Percentiles rank a stretch among this genome's conserved stretches.
Evolutionary conservation across 2,888 invertebrate species (phyloP).

Genomic region (Microctonus brassicae): DNA sequence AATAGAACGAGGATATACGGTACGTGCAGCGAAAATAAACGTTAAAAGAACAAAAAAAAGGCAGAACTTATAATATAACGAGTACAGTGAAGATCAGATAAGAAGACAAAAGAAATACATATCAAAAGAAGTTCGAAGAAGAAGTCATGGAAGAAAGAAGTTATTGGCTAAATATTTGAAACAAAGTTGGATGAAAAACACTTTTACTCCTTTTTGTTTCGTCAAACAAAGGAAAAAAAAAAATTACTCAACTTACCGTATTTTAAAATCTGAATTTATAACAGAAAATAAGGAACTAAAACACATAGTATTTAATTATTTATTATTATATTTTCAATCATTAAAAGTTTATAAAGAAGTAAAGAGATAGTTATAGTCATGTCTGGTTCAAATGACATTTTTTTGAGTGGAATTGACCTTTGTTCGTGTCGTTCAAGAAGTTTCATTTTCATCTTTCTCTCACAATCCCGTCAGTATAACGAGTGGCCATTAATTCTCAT

Average conservation of each 20-base stretch:
- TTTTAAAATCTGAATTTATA: no score
- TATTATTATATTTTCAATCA: not conserved
- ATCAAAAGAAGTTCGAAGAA: no score
- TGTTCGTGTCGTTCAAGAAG: slow-evolving; percentile 22
- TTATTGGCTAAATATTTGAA: no score
- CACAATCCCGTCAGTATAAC: slow-evolving; percentile 18
- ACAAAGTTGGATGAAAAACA: no score
- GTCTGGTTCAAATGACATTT: not conserved
- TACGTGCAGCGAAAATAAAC: slow-evolving; percentile 52
- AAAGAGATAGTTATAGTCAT: not conserved
- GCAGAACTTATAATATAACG: not conserved
- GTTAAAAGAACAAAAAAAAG: slow-evolving; percentile 43
- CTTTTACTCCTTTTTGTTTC: no score
- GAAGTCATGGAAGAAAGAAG: no score
- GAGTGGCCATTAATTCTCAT: slow-evolving; percentile 36
- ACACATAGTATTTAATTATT: no score
- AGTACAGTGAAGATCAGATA: not conserved
- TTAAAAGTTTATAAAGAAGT: not conserved
- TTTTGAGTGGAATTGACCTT: slow-evolving; percentile 26
- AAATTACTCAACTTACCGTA: no score
- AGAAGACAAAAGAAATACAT: no score
- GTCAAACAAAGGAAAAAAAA: no score
- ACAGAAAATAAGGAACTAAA: no score
- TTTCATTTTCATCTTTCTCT: slow-evolving; percentile 24
- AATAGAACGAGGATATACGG: slow-evolving; percentile 53